Conservation (phyloP, 2,797 vertebrate genomes). For the Molossus alvarezi region DNA sequence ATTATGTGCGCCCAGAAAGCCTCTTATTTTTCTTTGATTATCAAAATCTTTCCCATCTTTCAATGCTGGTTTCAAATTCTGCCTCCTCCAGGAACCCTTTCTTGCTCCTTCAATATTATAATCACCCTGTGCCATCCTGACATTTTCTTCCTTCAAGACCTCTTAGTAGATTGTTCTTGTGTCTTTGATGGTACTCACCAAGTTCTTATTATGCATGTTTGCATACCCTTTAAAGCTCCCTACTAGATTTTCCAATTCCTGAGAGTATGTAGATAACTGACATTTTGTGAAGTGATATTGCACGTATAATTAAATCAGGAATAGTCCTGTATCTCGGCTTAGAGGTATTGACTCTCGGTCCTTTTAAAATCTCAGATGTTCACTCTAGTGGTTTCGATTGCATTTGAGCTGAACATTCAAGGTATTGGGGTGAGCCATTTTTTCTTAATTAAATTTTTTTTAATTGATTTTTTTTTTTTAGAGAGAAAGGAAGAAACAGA, state of each 20-base stretch:
- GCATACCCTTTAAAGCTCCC: not conserved
- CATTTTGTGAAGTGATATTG: not conserved
- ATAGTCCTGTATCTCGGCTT: not conserved
- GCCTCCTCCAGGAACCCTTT: not conserved
- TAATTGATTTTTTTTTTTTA: too few relatives aligned
- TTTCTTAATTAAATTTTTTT: not conserved
- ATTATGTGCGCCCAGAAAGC: not conserved
- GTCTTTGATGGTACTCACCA: not conserved
- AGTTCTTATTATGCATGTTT: not conserved
- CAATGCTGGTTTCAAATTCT: not conserved
- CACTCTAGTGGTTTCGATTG: not conserved
- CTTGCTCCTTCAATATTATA: slow-evolving; percentile 6
- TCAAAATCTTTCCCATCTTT: slow-evolving; percentile 2
- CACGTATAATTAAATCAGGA: not conserved
- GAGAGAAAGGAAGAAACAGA: too few relatives aligned
- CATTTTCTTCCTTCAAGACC: not conserved
- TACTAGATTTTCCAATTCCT: not conserved
- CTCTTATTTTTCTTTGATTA: not conserved
- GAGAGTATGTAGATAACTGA: not conserved
- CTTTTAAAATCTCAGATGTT: not conserved
- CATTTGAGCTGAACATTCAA: not conserved
- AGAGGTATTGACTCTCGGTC: not conserved
- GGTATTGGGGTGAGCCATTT: not conserved
- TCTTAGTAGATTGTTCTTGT: not conserved
- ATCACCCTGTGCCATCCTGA: not conserved